Base-by-base conservation (phyloP, 2,888 invertebrate genomes). In the Digitonthophagus gazella region DNA sequence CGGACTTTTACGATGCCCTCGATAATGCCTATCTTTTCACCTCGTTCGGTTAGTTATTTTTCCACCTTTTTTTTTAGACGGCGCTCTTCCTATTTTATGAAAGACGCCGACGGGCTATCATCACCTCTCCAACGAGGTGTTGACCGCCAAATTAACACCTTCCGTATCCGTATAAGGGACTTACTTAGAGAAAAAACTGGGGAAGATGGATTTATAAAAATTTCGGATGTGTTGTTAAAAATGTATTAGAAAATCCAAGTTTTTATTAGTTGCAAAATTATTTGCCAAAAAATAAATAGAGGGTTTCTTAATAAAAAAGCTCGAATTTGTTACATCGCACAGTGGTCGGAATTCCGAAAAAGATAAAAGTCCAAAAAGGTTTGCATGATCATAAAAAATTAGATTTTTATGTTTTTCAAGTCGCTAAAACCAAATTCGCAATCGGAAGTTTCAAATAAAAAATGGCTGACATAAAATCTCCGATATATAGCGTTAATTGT, bases 71-170 rank as follows among this genome's bases (percentile, higher is more conserved):
- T 67, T 63, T 61, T 57, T 15, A 22, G 44, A 54, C 16, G 56
- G 64, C 58, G 56, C 28, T 44, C 65, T 64, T 14, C 16, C 19
- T 20, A 19, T 61, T 61, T 18, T 61, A 20, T 18, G 20, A n/a
- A 18, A 18, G 58, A 58, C 16, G 58, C 58, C 58, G 58, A 15
- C 61, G n/a, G 61, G 20, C 61, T 61, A 61, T 61, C 18, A 61
- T 61, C 61, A 61, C 61, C 61, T 18, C 54, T 56, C 15, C 57
- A 67, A 67, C 67, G 22, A 67, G 66, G 56, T 66, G 66, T 16
- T 67, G 69, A 69, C 63, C 63, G 64, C 20, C 61, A 69, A 69
- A 69, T 69, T 65, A 67, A 69, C 69, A 69, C 69, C 69, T 69
- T 64, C 28, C 8, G 44, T 20, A 19, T 15, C 22, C n/a, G 61